Evolutionary conservation across 1,140 invertebrate species (phyloP), one percentile per base, ranked within the genome.

Genomic region (Drosophila hydei): DNA sequence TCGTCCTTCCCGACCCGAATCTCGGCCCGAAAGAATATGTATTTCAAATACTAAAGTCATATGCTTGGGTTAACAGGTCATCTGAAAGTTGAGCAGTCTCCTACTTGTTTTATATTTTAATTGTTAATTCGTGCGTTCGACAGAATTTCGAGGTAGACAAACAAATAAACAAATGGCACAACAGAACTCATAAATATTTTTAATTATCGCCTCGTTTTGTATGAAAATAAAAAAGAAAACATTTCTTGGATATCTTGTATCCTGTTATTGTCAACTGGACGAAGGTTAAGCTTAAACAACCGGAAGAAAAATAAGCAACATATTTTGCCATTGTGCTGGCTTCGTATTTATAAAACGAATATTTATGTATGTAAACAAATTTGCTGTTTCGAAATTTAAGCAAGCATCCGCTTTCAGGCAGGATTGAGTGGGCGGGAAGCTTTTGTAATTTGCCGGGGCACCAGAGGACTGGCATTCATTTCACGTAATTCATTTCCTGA

Each of bases 401-500:
- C 42, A 52, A 67, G 58, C 48, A 67, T 67, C 63, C 68, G 61
- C 27, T 58, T 36, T 36, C 19, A 51, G 43, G 4, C 33, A 12
- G 63, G 40, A 54, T 54, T 59, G 67, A 52, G 9, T 16, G 11
- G 11, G 48, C 12, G 11, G 11, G 48, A n/a, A 38, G 5, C 14
- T 12, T 50, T 52, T 51, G 19, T 64, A 19, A 58, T n/a, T 25
- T 27, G 47, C 48, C 21, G 27, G 21, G 25, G 7, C 9, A 25
- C 9, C 33, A 50, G 55, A 42, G 9, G 9, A 62, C 65, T 62
- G 27, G 27, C 65, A 72, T 73, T 73, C 70, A 68, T 61, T 73
- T 56, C 56, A 73, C 71, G 65, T 61, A 73, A 61, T 73, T 69
- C 64, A 69, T 73, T 62, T 73, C 58, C 71, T 62, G 64, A 73